Percentiles rank a stretch among this genome's conserved stretches.
These are phyloP conservation scores for Chloropsis hardwickii DNA, from an alignment of 2,113 vertebrate genomes.

Conservation along the genomic window DNA sequence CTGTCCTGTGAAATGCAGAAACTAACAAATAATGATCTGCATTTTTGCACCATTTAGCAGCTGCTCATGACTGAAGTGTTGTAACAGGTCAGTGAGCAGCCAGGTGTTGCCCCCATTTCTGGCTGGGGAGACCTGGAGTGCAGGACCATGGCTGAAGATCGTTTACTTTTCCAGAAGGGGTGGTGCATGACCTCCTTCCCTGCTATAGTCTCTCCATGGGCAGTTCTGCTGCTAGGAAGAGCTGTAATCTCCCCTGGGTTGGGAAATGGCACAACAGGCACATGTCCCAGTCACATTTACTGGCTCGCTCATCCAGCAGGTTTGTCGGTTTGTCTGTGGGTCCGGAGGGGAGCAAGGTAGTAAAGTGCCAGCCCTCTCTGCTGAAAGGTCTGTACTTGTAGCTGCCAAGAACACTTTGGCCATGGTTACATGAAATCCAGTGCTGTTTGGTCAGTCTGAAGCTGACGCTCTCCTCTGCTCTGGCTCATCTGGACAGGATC, in stretches of 20 bases:
- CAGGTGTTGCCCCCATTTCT: neutral
- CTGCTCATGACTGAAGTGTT: neutral
- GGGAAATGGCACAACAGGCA: neutral
- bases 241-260: neutral
- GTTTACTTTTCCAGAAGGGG: neutral
- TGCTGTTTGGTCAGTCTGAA: neutral
- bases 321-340: neutral
- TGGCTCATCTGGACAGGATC: neutral
- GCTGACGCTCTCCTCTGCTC: neutral
- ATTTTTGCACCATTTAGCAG: neutral
- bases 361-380: neutral
- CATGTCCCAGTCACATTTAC: neutral
- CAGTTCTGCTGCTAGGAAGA: neutral
- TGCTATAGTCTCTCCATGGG: neutral
- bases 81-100: neutral
- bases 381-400: neutral
- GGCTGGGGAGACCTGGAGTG: neutral
- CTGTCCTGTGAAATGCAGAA: neutral
- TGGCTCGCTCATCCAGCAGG: neutral
- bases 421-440: neutral
- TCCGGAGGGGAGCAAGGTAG: neutral
- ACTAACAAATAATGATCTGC: neutral
- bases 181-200: neutral
- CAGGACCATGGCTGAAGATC: neutral
- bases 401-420: conserved; percentile 11